Base-by-base conservation (phyloP, 2,888 invertebrate species). In the Caenorhabditis afra region DNA sequence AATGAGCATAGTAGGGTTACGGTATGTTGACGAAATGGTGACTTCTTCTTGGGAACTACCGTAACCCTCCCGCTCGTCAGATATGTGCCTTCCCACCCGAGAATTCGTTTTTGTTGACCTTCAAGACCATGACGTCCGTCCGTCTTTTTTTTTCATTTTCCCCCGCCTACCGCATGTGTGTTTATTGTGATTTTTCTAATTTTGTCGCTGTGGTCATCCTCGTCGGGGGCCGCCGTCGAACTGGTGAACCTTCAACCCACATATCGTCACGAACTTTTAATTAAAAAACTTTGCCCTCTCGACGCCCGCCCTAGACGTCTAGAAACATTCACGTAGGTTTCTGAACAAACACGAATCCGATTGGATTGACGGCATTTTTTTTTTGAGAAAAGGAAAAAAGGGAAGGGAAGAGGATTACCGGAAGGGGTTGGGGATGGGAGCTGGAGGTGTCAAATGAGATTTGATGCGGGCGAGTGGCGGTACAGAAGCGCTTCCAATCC, bases 211-310 rank as follows among this genome's bases (percentile, higher is more conserved):
- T n/a, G n/a, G n/a, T n/a, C n/a, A n/a, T n/a, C n/a, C n/a, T n/a
- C n/a, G 37, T 37, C 7, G 37, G 11, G 37, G 37, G 5, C 37
- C 37, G 11, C 5, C 11, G 14, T 14, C 14, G 14, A 41, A 41
- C 41, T 14, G 3, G 41, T 41, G 41, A 41, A 41, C 41, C 41
- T 29, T 29, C 7, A 7, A 3, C 29, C 29, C 7, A 3, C 29
- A 29, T 29, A 41, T 41, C 41, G 41, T 41, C 41, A 41, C 41
- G 41, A 41, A 41, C 11, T 41, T 41, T 41, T 41, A 41, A 41
- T 41, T 41, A 41, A 41, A 41, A 14, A 8, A 14, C 14, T 2
- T 41, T 41, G 5, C 7, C 7, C 37, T 41, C 41, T 41, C 14
- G 14, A 14, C 41, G 41, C 41, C 41, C 2, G n/a, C n/a, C 41